phyloP scores from a whole-genome alignment of 2,888 invertebrate genomes.

The Ecliptopera silaceata region DNA sequence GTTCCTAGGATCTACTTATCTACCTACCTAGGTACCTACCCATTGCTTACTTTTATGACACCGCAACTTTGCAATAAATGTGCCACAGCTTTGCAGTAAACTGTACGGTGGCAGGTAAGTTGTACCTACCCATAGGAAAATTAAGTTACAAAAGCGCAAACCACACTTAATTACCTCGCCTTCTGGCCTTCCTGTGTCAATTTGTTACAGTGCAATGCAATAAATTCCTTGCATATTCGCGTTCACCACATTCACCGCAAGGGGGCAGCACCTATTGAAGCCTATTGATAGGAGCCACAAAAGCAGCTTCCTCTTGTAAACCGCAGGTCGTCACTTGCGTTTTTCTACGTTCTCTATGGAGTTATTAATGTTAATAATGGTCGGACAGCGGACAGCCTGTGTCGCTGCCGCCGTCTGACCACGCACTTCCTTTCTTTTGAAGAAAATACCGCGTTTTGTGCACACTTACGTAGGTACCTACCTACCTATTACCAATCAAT shows the following conservation, averaged over 20 bases:
- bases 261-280: slow-evolving; percentile 59
- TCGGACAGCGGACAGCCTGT: slow-evolving; percentile 47
- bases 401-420: slow-evolving; percentile 54
- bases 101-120: background rate
- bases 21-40: background rate
- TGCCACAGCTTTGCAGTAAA: background rate
- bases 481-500: background rate
- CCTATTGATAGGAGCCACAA: slow-evolving; percentile 22
- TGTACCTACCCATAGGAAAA: background rate
- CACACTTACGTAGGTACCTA: background rate
- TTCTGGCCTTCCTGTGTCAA: slow-evolving; percentile 29
- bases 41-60: background rate
- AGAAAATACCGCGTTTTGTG: slow-evolving; percentile 35
- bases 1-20: too few relatives aligned
- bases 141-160: slow-evolving; percentile 18
- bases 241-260: slow-evolving; percentile 70
- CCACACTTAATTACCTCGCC: slow-evolving; percentile 24
- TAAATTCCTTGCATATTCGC: slow-evolving; percentile 61
- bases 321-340: slow-evolving; percentile 65
- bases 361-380: slow-evolving; percentile 76
- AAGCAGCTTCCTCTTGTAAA: slow-evolving; percentile 59
- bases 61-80: too few relatives aligned
- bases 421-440: slow-evolving; percentile 57
- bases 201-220: slow-evolving; percentile 34
- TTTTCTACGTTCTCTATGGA: slow-evolving; percentile 63